These are phyloP conservation scores for Caenorhabditis sp. DNA, from an alignment of 2,888 invertebrate genomes.

Conservation along the genomic window DNA sequence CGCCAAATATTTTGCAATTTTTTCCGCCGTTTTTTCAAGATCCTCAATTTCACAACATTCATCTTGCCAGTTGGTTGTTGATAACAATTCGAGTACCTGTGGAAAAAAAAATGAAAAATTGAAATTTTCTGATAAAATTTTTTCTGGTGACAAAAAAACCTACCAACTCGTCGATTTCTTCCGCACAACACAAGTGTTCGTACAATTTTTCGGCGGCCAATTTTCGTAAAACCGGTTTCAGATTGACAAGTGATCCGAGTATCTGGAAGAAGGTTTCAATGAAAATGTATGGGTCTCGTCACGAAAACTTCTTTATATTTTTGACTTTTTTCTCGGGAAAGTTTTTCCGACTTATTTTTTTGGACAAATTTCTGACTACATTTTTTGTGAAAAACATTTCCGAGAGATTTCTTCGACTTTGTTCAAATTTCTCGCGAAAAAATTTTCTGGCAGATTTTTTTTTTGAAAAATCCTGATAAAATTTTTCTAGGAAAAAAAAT, in stretches of 20 bases:
- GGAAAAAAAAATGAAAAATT: background rate
- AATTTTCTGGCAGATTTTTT: no score
- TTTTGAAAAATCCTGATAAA: background rate
- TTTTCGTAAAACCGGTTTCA: slow-evolving; percentile 52
- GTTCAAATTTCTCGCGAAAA: no score
- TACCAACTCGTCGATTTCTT: slow-evolving; percentile 32
- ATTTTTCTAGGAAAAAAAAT: no score
- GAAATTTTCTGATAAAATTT: background rate
- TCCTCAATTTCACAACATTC: slow-evolving; percentile 9
- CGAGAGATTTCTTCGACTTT: no score
- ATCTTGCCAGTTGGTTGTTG: slow-evolving; percentile 32
- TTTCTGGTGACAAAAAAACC: background rate
- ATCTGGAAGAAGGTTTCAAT: no score
- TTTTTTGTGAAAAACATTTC: no score
- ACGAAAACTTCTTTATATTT: no score
- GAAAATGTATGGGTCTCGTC: no score
- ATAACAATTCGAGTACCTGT: slow-evolving; percentile 25
- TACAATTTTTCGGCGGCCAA: slow-evolving; percentile 62
- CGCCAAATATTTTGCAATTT: slow-evolving; percentile 21
- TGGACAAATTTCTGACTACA: no score
- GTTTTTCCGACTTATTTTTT: no score
- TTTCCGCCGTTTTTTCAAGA: slow-evolving; percentile 12
- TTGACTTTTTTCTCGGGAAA: no score
- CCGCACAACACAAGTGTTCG: slow-evolving; percentile 57
- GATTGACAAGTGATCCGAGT: slow-evolving; percentile 46